Evolutionary conservation across 1,140 invertebrate species (phyloP), one percentile per base, ranked within the genome.

Genomic region (Arctopsyche grandis): DNA sequence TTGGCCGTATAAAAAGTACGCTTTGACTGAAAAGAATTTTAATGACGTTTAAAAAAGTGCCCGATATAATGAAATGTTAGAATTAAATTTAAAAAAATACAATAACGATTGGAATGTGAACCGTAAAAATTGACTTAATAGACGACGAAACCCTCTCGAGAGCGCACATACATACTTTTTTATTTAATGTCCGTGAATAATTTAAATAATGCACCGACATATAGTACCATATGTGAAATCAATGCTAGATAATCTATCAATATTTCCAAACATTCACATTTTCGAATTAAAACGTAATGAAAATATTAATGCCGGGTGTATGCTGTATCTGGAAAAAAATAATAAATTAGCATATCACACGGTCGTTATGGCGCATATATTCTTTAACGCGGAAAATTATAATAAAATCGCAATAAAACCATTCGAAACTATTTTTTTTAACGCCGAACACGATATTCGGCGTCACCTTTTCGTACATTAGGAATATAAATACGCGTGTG

Each of bases 71-170:
- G 21, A 22, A 66, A 66, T 26, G 24, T 66, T n/a, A 10, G 48
- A 52, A 52, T 52, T 52, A 16, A 52, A 52, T 14, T 52, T 5
- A 52, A 14, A 52, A 52, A 14, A 66, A 66, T 22, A 66, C 24
- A 66, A 66, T 66, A 66, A 66, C 63, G 63, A 66, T 9, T 26
- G 63, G 63, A 66, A 66, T 66, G 63, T 22, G 63, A 66, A 66
- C 63, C 63, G 63, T 66, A 66, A 66, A 66, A 66, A 66, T 66
- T 66, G 63, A 19, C 24, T 21, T 66, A 66, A 66, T 66, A 66
- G 63, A 24, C 22, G 63, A 66, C 63, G 63, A 66, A 26, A 16
- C 1, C 29, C 7, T 38, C 29, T 38, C 29, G 7, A 4, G 29
- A 38, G 29, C 29, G 29, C 29, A 38, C 29, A 38, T 7, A 4